Conservation (phyloP, 2,797 vertebrate species). For the Valencia hispanica region DNA sequence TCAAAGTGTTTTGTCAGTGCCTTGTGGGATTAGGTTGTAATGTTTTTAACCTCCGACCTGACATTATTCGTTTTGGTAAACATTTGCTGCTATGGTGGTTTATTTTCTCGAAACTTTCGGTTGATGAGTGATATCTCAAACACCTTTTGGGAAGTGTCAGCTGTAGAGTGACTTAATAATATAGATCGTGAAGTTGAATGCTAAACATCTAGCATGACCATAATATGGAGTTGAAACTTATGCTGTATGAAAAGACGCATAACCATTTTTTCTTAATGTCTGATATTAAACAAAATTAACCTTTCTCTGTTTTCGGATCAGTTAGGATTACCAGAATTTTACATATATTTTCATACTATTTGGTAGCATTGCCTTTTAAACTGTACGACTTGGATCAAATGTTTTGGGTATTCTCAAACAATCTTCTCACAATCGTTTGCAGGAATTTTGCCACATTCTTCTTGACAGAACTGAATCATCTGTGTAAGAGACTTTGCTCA, state of each 20-base stretch:
- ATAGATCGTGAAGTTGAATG: too few relatives aligned
- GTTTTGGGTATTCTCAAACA: not conserved
- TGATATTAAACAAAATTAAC: not conserved
- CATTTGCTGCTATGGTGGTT: not conserved
- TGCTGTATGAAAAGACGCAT: not conserved
- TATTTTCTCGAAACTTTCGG: not conserved
- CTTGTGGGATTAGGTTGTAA: constrained; percentile 11
- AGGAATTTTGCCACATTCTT: not conserved
- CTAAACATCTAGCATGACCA: not conserved
- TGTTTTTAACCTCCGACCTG: constrained; percentile 1
- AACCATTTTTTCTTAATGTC: not conserved
- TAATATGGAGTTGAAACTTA: not conserved
- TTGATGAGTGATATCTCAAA: not conserved
- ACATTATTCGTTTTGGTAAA: not conserved
- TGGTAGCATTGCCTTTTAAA: not conserved
- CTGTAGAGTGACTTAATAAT: not conserved
- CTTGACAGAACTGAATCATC: too few relatives aligned
- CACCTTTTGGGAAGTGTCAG: not conserved
- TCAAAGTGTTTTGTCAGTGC: constrained; percentile 1
- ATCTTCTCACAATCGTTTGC: not conserved
- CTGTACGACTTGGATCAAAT: not conserved
- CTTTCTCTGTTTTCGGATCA: not conserved
- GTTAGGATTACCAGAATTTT: not conserved
- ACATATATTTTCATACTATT: not conserved
- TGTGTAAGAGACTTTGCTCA: too few relatives aligned